Evolutionary conservation across 2,797 vertebrate genomes (phyloP).

Genomic region (Loriculus beryllinus): DNA sequence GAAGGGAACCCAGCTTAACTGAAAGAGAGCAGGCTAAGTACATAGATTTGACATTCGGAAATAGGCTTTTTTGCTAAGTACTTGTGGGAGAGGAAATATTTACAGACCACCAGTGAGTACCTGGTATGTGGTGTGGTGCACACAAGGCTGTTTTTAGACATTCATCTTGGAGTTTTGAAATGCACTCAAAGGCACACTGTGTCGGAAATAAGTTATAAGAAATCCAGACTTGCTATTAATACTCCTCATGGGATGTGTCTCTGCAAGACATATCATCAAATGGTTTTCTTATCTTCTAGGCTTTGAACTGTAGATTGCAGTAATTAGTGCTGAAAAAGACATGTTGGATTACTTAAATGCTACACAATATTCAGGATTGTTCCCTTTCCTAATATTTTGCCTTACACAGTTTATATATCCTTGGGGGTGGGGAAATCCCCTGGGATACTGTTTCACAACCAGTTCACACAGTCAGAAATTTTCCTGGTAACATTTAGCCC

Average conservation of each 20-base stretch:
- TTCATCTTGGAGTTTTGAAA: neutral
- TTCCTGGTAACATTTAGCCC: neutral
- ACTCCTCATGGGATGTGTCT: neutral
- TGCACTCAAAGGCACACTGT: neutral
- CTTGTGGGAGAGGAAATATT: neutral
- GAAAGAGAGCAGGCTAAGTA: neutral
- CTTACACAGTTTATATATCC: neutral
- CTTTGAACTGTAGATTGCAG: slow-evolving; percentile 12
- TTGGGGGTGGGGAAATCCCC: neutral
- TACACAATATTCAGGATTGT: neutral
- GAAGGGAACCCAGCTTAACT: neutral
- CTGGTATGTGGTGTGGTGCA: neutral
- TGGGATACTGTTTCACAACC: neutral
- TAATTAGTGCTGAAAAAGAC: slow-evolving; percentile 7
- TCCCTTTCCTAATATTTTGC: neutral
- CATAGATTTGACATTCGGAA: neutral
- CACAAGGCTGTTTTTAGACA: neutral
- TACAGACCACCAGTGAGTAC: neutral
- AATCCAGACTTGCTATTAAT: slow-evolving; percentile 7
- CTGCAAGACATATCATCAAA: neutral
- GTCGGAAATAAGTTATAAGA: neutral
- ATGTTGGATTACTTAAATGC: neutral
- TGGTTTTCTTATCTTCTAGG: neutral
- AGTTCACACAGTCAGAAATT: neutral
- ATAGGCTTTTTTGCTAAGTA: neutral